Evolutionary conservation across 2,888 invertebrate genomes (phyloP).

Genomic region (Machimus rusticus): DNA sequence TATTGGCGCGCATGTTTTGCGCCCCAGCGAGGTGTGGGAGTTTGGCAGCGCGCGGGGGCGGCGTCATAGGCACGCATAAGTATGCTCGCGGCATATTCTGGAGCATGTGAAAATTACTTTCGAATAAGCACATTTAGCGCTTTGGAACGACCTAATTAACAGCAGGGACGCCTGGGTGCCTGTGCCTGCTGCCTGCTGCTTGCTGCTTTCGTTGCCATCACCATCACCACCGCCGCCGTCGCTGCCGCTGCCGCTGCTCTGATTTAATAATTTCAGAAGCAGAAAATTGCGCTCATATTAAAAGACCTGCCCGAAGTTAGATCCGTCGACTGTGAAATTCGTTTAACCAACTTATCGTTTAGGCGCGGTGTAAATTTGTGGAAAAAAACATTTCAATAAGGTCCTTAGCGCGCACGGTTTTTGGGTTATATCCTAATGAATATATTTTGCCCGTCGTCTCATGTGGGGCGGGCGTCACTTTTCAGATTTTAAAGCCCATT

Average conservation of each 20-base stretch:
- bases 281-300: not conserved
- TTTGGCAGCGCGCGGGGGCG: not conserved
- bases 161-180: not conserved
- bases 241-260: not conserved
- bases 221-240: too few relatives aligned
- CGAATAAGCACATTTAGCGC: not conserved
- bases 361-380: not conserved
- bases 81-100: not conserved
- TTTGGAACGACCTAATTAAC: conserved; percentile 18
- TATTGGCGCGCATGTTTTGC: not conserved
- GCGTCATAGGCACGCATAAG: not conserved
- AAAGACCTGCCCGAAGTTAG: not conserved
- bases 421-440: not conserved
- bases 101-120: conserved; percentile 7
- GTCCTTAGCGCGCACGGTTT: not conserved
- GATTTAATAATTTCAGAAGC: conserved; percentile 23
- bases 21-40: not conserved
- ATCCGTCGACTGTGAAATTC: not conserved
- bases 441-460: not conserved
- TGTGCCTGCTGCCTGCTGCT: not conserved
- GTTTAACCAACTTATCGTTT: not conserved
- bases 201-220: too few relatives aligned
- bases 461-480: not conserved
- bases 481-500: not conserved
- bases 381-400: not conserved